phyloP scores from a whole-genome alignment of 2,113 vertebrate species.

The Melanocharis versteri region DNA sequence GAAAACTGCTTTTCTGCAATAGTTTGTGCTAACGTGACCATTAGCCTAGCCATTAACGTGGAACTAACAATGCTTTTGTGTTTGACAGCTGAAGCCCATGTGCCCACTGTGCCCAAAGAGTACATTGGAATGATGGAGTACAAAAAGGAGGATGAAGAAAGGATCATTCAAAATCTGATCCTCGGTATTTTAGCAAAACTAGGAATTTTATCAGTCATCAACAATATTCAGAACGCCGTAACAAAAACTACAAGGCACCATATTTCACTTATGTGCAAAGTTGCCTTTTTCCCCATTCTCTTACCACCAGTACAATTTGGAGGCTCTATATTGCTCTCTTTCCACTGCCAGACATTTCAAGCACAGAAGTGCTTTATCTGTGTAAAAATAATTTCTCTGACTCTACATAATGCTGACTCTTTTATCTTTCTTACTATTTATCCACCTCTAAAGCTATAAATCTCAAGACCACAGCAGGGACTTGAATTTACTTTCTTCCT shows the following conservation, averaged over 20 bases:
- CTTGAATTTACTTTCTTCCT: slow-evolving; percentile 23
- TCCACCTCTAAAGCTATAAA: neutral
- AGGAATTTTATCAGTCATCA: neutral
- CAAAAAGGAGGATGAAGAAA: slow-evolving; percentile 84
- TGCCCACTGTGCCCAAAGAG: slow-evolving; percentile 73
- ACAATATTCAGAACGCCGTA: neutral
- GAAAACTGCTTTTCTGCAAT: neutral
- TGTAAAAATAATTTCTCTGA: neutral
- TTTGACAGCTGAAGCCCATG: slow-evolving; percentile 72
- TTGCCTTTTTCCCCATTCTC: neutral
- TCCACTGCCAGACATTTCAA: neutral
- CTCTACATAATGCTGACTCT: neutral
- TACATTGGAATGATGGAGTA: slow-evolving; percentile 95
- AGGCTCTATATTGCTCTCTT: neutral
- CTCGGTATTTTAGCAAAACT: slow-evolving; percentile 76
- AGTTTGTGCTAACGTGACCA: neutral
- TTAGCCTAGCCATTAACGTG: neutral
- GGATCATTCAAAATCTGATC: slow-evolving; percentile 85
- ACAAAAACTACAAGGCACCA: neutral
- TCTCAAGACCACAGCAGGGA: neutral
- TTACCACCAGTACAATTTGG: neutral
- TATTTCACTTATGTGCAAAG: neutral
- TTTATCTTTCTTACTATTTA: neutral
- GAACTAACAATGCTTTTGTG: neutral
- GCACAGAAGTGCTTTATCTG: neutral